Base-by-base conservation (phyloP, 1,140 invertebrate species). In the Helicorthomorpha holstii region DNA sequence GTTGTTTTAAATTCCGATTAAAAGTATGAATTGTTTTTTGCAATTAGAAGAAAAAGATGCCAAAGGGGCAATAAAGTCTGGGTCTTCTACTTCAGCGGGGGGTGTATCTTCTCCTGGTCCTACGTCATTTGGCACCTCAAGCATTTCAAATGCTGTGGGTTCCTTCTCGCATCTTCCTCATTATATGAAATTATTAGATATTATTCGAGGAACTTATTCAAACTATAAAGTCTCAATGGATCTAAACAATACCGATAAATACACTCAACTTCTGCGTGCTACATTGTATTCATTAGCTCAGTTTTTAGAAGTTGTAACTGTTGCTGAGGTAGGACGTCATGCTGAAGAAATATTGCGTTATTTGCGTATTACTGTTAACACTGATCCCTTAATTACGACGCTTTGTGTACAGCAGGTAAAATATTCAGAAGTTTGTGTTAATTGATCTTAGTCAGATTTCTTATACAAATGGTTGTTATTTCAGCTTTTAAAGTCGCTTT, bases 161-260 rank as follows among this genome's bases (percentile, higher is more conserved):
- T 66, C 74, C 48, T 87, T 86, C 64, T 69, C 70, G 34, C 75
- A 73, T 48, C 70, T 76, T 19, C 76, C 80, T 1, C 80, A 85
- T 64, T 89, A 87, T 64, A 72, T 82, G 66, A 83, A 81, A 61
- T 67, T 89, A 21, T 81, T 83, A 62, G 82, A 84, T 19, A 76
- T 78, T 21, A 61, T 89, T 10, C 79, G 75, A 61, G 78, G 77
- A 53, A 78, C 83, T 3, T 82, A 85, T 65, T 75, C 75, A 1
- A 87, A 85, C 72, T 87, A 87, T 64, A 83, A 82, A 69, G 79
- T 81, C 49, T 85, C 81, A 2, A 64, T 88, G 38, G 82, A 87
- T 50, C 66, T 76, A 21, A 74, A 74, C 54, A 74, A 73, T 2
- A 79, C 77, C 55, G 80, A 87, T 60, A 82, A 81, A 64, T 86